Evolutionary conservation across 2,113 vertebrate genomes (phyloP).

Genomic region (Scopus umbretta): DNA sequence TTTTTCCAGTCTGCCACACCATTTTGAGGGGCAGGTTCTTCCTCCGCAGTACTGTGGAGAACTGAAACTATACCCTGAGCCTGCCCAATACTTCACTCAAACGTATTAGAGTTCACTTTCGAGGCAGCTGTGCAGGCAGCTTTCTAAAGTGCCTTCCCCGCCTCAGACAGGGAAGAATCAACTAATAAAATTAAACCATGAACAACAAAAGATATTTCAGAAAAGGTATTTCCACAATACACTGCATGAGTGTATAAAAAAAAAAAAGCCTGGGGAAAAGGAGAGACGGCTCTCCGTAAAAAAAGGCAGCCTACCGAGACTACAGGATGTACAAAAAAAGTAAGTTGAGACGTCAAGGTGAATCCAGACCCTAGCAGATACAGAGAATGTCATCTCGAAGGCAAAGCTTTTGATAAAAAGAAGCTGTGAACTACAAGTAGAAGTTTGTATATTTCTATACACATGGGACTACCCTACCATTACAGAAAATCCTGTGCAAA

Average conservation of each 20-base stretch:
- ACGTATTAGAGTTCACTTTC: not conserved
- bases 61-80: not conserved
- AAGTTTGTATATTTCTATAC: not conserved
- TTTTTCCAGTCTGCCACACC: not conserved
- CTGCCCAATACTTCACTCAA: not conserved
- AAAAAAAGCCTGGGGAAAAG: not conserved
- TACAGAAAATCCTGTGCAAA: not conserved
- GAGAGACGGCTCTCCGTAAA: not conserved
- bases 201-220: not conserved
- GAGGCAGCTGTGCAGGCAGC: not conserved
- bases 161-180: not conserved
- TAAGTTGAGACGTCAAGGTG: not conserved
- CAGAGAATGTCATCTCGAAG: not conserved
- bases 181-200: not conserved
- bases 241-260: not conserved
- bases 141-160: not conserved
- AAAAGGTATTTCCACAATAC: not conserved
- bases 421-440: not conserved
- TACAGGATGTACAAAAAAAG: not conserved
- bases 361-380: not conserved
- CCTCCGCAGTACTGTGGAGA: not conserved
- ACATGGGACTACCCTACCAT: not conserved
- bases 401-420: not conserved
- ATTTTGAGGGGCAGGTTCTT: not conserved
- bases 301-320: not conserved